These are phyloP conservation scores for Mactra quadrangularis DNA, from an alignment of 1,140 invertebrate genomes.

Conservation along the genomic window DNA sequence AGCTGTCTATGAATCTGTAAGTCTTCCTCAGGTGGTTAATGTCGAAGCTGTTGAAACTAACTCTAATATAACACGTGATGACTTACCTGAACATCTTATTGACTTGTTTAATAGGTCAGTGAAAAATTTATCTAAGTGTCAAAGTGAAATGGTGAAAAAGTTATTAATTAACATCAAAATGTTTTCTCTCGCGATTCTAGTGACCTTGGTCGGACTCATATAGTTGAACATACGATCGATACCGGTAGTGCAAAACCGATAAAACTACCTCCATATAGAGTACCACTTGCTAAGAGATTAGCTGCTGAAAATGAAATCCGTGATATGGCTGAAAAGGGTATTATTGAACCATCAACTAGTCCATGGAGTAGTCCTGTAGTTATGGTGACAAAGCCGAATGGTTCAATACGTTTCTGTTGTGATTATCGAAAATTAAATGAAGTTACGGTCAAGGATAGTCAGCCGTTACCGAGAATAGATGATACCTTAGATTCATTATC, in stretches of 20 bases:
- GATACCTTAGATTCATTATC: constrained; percentile 46
- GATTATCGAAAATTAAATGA: constrained; percentile 82
- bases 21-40: background rate
- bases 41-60: background rate
- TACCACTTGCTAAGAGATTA: constrained; percentile 24
- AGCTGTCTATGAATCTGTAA: background rate
- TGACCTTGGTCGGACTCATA: constrained; percentile 36
- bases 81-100: background rate
- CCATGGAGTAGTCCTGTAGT: constrained; percentile 85
- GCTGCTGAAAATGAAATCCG: constrained; percentile 32
- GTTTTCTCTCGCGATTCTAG: constrained; percentile 27
- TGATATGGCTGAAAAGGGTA: constrained; percentile 28
- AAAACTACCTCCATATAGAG: constrained; percentile 4
- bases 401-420: constrained; percentile 83
- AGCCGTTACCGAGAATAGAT: constrained; percentile 40
- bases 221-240: constrained; percentile 42
- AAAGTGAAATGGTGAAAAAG: constrained; percentile 1
- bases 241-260: constrained; percentile 20
- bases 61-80: background rate
- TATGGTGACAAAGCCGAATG: constrained; percentile 83
- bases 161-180: constrained; percentile 13
- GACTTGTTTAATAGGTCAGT: background rate
- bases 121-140: background rate
- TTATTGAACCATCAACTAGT: constrained; percentile 79
- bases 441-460: constrained; percentile 45